Evolutionary conservation across 2,113 vertebrate genomes (phyloP).

Genomic region (Marcusenius ussheri): DNA sequence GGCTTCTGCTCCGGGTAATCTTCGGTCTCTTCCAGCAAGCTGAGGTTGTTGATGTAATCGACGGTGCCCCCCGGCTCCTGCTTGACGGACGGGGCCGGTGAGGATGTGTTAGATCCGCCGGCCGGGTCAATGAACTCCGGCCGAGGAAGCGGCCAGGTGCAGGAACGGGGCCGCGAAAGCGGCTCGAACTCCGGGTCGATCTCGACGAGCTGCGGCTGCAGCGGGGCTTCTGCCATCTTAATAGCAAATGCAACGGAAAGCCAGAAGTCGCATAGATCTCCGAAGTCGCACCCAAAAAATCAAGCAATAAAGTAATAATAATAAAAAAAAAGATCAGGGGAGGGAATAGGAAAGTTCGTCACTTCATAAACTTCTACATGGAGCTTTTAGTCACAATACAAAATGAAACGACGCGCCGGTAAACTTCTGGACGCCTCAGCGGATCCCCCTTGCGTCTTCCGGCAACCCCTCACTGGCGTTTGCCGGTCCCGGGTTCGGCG

Average conservation of each 20-base stretch:
- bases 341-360: constrained; percentile 15
- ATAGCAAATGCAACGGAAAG: constrained; percentile 16
- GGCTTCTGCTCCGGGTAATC: constrained; percentile 60
- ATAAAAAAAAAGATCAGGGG: neutral
- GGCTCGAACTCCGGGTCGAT: constrained; percentile 81
- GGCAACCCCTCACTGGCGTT: neutral
- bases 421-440: neutral
- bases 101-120: constrained; percentile 74
- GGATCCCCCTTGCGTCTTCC: neutral
- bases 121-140: constrained; percentile 71
- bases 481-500: neutral
- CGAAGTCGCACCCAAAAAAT: neutral
- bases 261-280: constrained; percentile 26
- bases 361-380: constrained; percentile 19
- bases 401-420: neutral
- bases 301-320: neutral
- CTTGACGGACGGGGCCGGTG: constrained; percentile 68
- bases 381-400: neutral
- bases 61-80: constrained; percentile 65
- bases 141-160: constrained; percentile 74
- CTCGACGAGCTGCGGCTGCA: constrained; percentile 54
- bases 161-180: constrained; percentile 73
- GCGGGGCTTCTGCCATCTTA: constrained; percentile 65
- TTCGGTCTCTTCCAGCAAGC: constrained; percentile 74
- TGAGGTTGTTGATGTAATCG: constrained; percentile 74